These are phyloP conservation scores for Macrosteles quadrilineatus DNA, from an alignment of 1,140 invertebrate species.

Conservation along the genomic window DNA sequence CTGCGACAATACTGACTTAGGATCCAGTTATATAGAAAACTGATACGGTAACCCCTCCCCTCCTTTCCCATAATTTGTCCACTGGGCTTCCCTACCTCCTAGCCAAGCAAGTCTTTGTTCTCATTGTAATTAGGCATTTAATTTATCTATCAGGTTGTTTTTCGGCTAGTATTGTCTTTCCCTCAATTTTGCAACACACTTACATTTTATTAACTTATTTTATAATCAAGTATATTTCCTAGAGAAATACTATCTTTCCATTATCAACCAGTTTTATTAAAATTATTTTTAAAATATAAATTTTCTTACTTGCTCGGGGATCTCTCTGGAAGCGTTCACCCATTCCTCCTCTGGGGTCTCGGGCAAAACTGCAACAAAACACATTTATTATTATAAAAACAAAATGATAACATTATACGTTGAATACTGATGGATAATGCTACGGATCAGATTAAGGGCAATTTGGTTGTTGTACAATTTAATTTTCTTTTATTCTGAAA, in stretches of 20 bases:
- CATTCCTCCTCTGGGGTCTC: slow-evolving; percentile 21
- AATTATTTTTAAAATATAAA: too few relatives aligned
- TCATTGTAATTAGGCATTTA: neutral
- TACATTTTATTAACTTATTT: too few relatives aligned
- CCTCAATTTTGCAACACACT: too few relatives aligned
- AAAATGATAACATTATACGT: neutral
- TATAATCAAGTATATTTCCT: too few relatives aligned
- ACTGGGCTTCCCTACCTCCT: neutral
- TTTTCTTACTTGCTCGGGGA: slow-evolving; percentile 21
- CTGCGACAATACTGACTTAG: neutral
- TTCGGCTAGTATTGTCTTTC: neutral
- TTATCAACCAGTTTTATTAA: too few relatives aligned
- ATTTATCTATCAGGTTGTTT: neutral
- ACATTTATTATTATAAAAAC: neutral
- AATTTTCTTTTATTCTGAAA: too few relatives aligned
- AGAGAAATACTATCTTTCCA: too few relatives aligned
- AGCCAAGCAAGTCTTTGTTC: too few relatives aligned
- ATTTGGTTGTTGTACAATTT: neutral
- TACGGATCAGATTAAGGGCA: neutral
- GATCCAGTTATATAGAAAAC: neutral
- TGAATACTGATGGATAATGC: neutral
- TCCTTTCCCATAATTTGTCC: neutral
- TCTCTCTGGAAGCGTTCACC: slow-evolving; percentile 29
- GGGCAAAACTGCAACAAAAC: slow-evolving; percentile 12
- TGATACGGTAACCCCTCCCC: neutral